Evolutionary conservation across 2,113 vertebrate species (phyloP), one percentile per base, ranked within the genome.

Genomic region (Labeo catla): DNA sequence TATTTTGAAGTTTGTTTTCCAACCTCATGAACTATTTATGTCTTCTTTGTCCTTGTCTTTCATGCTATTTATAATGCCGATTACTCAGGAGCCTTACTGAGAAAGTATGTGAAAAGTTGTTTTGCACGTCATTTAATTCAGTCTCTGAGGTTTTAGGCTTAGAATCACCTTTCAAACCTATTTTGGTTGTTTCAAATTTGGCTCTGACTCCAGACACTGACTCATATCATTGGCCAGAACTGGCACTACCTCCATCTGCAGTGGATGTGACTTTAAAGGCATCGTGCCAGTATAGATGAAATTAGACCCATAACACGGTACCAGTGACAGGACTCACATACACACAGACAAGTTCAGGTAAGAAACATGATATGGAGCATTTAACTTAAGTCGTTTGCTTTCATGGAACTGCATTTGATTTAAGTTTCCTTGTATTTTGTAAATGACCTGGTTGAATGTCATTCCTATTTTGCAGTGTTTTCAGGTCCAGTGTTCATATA

Each of bases 281-380:
- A 63, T 84, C 83, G 45, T 84, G 83, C 21, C 43, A 52, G 45
- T 8, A 50, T 28, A 36, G 61, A 63, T 61, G 36, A 85, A 43
- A 65, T 23, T 3, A 78, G 45, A 52, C 36, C 21, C 21, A 10
- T 47, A 34, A 6, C 28, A 13, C 16, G 11, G n/a, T 21, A 45
- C 28, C 13, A 61, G 34, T 49, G 6, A 11, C 70, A 84, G 10
- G 12, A 8, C 54, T 61, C 36, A 59, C 34, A 4, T 52, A 76
- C 74, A 49, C 49, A 16, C n/a, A 50, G 3, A 28, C 36, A 36
- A 43, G 36, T 16, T 77, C 50, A 39, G 28, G 49, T 77, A 52
- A 19, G 15, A 54, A 36, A 47, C 43, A 6, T n/a, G 72, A 74
- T 6, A 21, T 47, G 70, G 19, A n/a, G 19, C 23, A 6, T 34